Evolutionary conservation across 2,888 invertebrate genomes (phyloP), one percentile per base, ranked within the genome.

Genomic region (Caenorhabditis macrosperma): DNA sequence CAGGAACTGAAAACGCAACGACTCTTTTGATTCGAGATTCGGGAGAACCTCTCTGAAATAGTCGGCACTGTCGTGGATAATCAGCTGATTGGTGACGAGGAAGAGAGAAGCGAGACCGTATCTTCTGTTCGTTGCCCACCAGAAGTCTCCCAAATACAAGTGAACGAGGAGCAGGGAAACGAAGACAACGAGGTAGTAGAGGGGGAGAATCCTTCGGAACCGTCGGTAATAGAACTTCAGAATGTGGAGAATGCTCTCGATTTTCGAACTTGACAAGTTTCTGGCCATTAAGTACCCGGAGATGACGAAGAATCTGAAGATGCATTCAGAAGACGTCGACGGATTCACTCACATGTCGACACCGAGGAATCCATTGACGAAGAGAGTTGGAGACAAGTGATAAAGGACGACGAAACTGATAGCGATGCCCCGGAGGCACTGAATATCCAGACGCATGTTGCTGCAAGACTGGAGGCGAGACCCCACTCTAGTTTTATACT

Each of bases 61-160:
- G 30, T 80, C 80, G 0, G 64, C 71, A 68, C 81, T 81, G 33
- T 81, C 81, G 41, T 81, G 81, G 50, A 81, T 81, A 20, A 77
- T 81, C 0, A 81, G 63, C 59, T 81, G 81, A 61, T 80, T 80
- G 6, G 80, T 80, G 22, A 76, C 67, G 0, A 80, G 28, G 50
- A 75, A 71, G 30, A 80, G 38, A 0, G 80, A 80, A 9, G 80
- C 63, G 17, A 80, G 35, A 1, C 69, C 61, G 35, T 80, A 80
- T 46, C 80, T 61, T 57, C 52, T 20, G 41, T 80, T 80, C 10
- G 69, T 80, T n/a, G 20, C 28, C 75, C 69, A 76, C 80, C 80
- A 80, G 15, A 68, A 59, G n/a, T 80, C 71, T 3, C 59, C 63
- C 3, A 75, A 44, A 28, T 57, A 71, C 30, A 66, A 38, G 22